Conservation (phyloP, 2,113 vertebrate genomes). For the Brachypodius melanocephalos region DNA sequence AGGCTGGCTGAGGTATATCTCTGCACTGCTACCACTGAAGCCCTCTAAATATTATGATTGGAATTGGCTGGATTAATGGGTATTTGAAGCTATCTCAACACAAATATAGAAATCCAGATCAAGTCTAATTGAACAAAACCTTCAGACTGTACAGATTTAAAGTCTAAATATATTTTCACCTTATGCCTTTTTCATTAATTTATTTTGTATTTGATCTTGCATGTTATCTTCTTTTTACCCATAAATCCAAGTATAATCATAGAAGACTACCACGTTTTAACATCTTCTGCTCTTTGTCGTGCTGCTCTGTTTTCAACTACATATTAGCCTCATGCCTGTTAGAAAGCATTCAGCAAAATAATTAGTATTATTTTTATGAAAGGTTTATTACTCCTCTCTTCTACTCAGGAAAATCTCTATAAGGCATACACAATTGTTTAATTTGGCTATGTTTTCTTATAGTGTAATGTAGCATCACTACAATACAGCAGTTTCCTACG, state of each 20-base stretch:
- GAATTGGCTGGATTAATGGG: not conserved
- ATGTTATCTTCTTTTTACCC: not conserved
- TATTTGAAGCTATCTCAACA: not conserved
- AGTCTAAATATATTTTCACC: not conserved
- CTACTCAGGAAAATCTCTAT: not conserved
- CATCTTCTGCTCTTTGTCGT: not conserved
- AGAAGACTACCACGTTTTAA: not conserved
- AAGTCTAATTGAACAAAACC: not conserved
- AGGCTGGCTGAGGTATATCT: not conserved
- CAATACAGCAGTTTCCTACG: not conserved
- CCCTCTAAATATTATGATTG: not conserved
- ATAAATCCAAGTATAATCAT: not conserved
- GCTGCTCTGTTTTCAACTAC: not conserved
- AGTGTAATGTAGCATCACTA: not conserved
- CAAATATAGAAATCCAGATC: not conserved
- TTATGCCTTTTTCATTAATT: not conserved
- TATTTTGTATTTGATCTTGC: not conserved
- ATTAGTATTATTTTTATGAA: not conserved
- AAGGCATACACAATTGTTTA: not conserved
- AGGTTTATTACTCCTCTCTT: not conserved
- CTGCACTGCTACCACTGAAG: not conserved
- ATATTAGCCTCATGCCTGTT: not conserved
- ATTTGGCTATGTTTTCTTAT: not conserved
- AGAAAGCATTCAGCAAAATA: not conserved
- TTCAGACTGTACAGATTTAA: not conserved